Conservation (phyloP, 1,140 invertebrate genomes). For the Apis laboriosa region DNA sequence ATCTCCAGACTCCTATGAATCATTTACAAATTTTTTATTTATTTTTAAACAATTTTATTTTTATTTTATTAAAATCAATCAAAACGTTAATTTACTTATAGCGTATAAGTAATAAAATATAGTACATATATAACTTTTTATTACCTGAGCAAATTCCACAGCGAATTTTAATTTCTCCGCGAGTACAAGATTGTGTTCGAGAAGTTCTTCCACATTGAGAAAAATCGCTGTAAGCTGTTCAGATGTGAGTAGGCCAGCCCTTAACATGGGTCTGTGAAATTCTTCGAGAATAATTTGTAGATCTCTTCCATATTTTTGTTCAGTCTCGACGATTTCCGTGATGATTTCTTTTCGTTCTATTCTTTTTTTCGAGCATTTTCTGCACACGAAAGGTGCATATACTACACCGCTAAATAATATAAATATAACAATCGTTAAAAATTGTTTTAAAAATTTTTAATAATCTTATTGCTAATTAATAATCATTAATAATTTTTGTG, state of each 20-base stretch:
- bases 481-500: too few relatives aligned
- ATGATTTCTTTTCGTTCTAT: constrained; percentile 96
- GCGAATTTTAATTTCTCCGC: constrained; percentile 92
- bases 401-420: constrained; percentile 82
- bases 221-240: constrained; percentile 95
- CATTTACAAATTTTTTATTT: neutral
- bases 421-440: neutral
- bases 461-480: too few relatives aligned
- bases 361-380: constrained; percentile 92
- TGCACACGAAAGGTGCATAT: constrained; percentile 90
- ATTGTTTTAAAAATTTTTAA: too few relatives aligned
- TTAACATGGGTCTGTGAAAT: constrained; percentile 95
- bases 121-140: neutral
- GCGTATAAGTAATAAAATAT: neutral
- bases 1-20: constrained; percentile 81
- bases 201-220: constrained; percentile 95
- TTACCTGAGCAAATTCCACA: constrained; percentile 88
- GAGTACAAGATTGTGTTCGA: constrained; percentile 93
- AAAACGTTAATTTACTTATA: neutral
- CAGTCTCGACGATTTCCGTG: constrained; percentile 97
- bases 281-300: constrained; percentile 95
- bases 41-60: neutral
- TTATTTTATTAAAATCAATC: neutral
- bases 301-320: constrained; percentile 96
- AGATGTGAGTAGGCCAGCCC: constrained; percentile 90